Conservation (phyloP, 2,113 vertebrate genomes). For the Oncorhynchus gorbuscha region DNA sequence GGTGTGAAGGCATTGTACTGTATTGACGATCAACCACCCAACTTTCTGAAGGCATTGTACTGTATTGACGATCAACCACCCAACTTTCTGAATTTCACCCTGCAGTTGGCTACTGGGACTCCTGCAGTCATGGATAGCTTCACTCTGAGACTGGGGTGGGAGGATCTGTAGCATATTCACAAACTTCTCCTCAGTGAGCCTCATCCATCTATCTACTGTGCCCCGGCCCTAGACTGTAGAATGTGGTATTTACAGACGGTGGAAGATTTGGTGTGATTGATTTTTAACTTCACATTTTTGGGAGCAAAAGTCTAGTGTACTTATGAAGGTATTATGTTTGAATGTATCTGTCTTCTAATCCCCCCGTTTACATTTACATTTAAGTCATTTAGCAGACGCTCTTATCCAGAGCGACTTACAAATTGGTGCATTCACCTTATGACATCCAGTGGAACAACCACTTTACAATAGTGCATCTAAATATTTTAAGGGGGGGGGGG, state of each 20-base stretch:
- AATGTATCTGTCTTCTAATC: neutral
- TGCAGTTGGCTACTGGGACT: neutral
- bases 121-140: slow-evolving; percentile 4
- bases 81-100: neutral
- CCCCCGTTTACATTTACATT: too few relatives aligned
- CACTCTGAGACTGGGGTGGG: neutral
- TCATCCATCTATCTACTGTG: slow-evolving; percentile 9
- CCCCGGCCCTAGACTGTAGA: too few relatives aligned
- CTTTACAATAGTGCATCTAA: too few relatives aligned
- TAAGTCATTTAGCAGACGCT: too few relatives aligned
- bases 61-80: neutral
- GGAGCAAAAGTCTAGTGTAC: neutral
- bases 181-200: slow-evolving; percentile 6
- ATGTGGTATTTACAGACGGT: neutral
- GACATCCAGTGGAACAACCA: too few relatives aligned
- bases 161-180: neutral
- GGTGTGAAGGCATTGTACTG: too few relatives aligned
- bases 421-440: too few relatives aligned
- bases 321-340: neutral
- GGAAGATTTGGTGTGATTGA: neutral
- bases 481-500: too few relatives aligned
- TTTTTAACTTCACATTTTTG: neutral
- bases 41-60: too few relatives aligned
- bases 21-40: slow-evolving; percentile 2
- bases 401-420: too few relatives aligned